Conservation (phyloP, 2,113 vertebrate species). For the Phainopepla nitens region DNA sequence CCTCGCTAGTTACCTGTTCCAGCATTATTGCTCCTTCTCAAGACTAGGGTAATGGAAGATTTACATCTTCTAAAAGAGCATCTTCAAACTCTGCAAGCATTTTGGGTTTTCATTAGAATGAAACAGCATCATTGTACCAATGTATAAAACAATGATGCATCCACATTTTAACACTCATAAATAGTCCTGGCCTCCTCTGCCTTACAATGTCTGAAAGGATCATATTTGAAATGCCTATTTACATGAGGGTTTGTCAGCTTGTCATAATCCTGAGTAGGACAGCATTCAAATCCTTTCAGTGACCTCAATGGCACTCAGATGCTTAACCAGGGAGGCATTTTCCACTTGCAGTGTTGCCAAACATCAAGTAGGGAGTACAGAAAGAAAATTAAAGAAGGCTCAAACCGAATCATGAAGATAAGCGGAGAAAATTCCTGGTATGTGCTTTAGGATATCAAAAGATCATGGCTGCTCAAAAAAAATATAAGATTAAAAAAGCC, state of each 20-base stretch:
- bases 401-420: not conserved
- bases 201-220: not conserved
- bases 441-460: rapidly evolving
- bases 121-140: not conserved
- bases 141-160: not conserved
- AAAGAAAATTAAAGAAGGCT: not conserved
- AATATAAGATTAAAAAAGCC: not conserved
- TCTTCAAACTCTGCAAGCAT: not conserved
- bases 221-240: not conserved
- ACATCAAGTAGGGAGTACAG: not conserved
- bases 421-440: not conserved
- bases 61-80: not conserved
- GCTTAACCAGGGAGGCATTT: not conserved
- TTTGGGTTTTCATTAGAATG: not conserved
- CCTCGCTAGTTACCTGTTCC: not conserved
- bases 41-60: not conserved
- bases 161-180: not conserved
- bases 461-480: not conserved
- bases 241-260: not conserved
- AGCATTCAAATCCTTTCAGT: not conserved
- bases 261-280: not conserved
- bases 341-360: not conserved
- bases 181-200: not conserved
- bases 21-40: not conserved
- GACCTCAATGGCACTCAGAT: not conserved